Conservation (phyloP, 23 tunicate species). For the Trididemnum nubilum region DNA sequence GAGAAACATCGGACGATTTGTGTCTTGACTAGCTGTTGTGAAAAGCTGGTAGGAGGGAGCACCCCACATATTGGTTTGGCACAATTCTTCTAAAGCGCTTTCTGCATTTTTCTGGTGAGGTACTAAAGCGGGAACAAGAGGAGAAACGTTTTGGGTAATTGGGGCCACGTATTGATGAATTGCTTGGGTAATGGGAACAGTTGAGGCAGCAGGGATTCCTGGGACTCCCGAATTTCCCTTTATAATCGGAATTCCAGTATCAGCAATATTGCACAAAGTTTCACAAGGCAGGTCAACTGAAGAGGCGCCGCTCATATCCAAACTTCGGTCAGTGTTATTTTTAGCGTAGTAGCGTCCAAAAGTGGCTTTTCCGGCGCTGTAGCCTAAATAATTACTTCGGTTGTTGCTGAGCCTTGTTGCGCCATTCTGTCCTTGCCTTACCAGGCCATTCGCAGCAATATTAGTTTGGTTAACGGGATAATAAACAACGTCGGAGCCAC, state of each 20-base stretch:
- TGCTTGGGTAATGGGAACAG: slow-evolving; percentile 8
- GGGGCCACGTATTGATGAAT: slow-evolving; percentile 41
- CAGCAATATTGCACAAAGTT: not conserved
- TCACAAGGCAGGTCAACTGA: not conserved
- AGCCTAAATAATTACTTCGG: slow-evolving; percentile 84
- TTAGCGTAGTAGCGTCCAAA: slow-evolving; percentile 98
- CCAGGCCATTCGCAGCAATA: slow-evolving; percentile 53
- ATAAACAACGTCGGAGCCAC: slow-evolving; percentile 64
- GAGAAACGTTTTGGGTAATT: slow-evolving; percentile 35
- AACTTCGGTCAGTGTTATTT: slow-evolving; percentile 71
- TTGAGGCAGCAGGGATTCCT: slow-evolving; percentile 41
- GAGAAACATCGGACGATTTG: slow-evolving; percentile 60
- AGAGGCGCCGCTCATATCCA: slow-evolving; percentile 24
- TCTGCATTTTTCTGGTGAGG: slow-evolving; percentile 41
- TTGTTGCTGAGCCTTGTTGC: slow-evolving; percentile 41
- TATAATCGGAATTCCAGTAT: slow-evolving; percentile 3
- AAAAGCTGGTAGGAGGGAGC: slow-evolving; percentile 78
- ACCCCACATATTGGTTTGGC: slow-evolving; percentile 86
- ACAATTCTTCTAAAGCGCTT: slow-evolving; percentile 58
- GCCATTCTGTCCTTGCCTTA: slow-evolving; percentile 61
- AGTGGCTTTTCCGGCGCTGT: slow-evolving; percentile 99
- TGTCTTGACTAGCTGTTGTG: slow-evolving; percentile 67
- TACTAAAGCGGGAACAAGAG: not conserved
- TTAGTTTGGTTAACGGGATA: slow-evolving; percentile 72
- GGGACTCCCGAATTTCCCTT: slow-evolving; percentile 20